Percentiles rank a stretch among this genome's conserved stretches.
These are phyloP conservation scores for Eretmochelys imbricata DNA, from an alignment of 2,113 vertebrate genomes.

Conservation along the genomic window DNA sequence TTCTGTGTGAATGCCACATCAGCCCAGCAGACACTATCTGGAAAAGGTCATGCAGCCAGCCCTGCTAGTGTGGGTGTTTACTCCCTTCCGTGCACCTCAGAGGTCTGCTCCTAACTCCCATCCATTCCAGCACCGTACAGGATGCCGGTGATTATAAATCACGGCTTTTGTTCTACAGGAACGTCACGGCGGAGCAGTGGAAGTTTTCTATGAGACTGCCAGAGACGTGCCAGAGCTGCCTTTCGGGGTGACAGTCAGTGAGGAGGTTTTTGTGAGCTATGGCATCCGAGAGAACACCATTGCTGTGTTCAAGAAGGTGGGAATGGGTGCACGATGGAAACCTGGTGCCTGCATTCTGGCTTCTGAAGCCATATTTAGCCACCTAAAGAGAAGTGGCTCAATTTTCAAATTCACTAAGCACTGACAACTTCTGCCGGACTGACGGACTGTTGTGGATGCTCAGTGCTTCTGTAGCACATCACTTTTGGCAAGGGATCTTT, in stretches of 20 bases:
- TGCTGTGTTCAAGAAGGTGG: constrained; percentile 88
- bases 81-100: neutral
- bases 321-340: neutral
- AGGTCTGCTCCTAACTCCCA: neutral
- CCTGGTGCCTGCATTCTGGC: neutral
- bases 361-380: neutral
- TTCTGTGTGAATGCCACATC: neutral
- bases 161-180: constrained; percentile 78
- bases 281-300: constrained; percentile 79
- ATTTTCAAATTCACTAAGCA: neutral
- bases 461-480: neutral
- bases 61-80: accelerated
- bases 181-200: constrained; percentile 70
- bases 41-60: neutral
- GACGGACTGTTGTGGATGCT: neutral
- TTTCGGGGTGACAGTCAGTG: constrained; percentile 81
- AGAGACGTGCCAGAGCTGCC: constrained; percentile 86
- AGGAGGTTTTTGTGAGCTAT: constrained; percentile 74
- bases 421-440: neutral
- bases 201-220: constrained; percentile 82
- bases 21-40: neutral
- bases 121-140: neutral
- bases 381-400: neutral
- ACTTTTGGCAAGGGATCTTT: neutral
- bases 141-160: neutral